Base-by-base conservation (phyloP, 2,888 invertebrate species). In the Hypolimnas misippus region DNA sequence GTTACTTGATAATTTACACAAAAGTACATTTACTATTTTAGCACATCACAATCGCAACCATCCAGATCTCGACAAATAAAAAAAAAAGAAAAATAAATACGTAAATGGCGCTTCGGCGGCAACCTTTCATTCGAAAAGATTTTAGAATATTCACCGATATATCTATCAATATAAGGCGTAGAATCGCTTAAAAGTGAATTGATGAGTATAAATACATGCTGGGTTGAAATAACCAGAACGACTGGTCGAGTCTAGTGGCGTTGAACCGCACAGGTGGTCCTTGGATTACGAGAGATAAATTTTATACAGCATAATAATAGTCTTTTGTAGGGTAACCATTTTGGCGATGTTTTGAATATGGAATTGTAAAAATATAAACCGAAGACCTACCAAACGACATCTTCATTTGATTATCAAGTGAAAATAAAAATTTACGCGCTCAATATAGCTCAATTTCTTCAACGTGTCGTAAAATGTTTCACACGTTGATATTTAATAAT, bases 241-340 rank as follows among this genome's bases (percentile, higher is more conserved):
- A 87, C 89, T 83, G 87, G 89, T 87, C 79, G 78, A 76, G 76
- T 76, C 75, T 86, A 87, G 87, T 84, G 87, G 83, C 89, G 87
- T 84, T 90, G 89, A 90, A 90, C 89, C 83, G 82, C 81, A 81
- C 86, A 85, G 86, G 86, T 85, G 88, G 88, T 84, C 88, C 86
- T 87, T 89, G 89, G 85, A 86, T 86, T 85, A 88, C 83, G 85
- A 84, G 82, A 87, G 83, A 89, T 89, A 86, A 83, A 86, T 84
- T 84, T 84, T 88, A 87, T 89, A 85, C 81, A 76, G 78, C 78
- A 77, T 88, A 87, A 88, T 89, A 87, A 65, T 62, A 62, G 55
- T 50, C 54, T 58, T 60, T 54, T 44, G 58, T 58, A 44, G 42
- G 40, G 58, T 58, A 38, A 21, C 33, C 58, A 44, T 58, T 31